These are phyloP conservation scores for Macrophya annulata DNA, from an alignment of 2,888 invertebrate genomes.

Conservation along the genomic window DNA sequence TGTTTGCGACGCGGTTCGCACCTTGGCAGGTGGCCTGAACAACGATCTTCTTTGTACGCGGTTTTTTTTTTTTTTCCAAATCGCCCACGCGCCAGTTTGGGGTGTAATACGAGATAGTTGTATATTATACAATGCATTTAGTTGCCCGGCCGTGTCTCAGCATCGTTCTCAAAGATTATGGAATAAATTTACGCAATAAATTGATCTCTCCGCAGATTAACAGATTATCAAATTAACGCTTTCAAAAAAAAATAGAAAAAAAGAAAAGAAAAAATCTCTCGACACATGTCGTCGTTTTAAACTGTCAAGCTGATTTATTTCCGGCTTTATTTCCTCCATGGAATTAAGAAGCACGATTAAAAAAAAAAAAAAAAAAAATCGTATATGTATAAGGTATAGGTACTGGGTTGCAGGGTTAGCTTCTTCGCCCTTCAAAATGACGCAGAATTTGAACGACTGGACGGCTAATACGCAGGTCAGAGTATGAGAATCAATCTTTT, in stretches of 20 bases:
- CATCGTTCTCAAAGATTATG: conserved; percentile 28
- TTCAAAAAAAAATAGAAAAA: background rate
- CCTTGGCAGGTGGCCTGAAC: conserved; percentile 69
- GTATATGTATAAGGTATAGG: too few relatives aligned
- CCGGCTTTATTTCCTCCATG: conserved; percentile 5
- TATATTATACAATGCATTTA: background rate
- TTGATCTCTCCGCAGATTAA: conserved; percentile 38
- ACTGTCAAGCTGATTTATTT: conserved; percentile 51
- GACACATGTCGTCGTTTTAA: conserved; percentile 15
- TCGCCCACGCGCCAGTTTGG: conserved; percentile 67
- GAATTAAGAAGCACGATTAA: background rate
- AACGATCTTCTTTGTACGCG: conserved; percentile 68
- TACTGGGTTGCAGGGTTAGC: background rate
- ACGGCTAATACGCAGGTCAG: background rate
- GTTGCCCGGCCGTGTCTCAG: conserved; percentile 21
- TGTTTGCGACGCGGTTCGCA: conserved; percentile 69
- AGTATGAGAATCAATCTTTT: conserved; percentile 22
- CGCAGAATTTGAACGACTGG: conserved; percentile 11
- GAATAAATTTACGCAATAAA: conserved; percentile 54
- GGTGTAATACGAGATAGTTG: conserved; percentile 13
- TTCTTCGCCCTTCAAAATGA: background rate
- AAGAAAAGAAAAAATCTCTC: background rate
- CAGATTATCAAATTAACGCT: conserved; percentile 42
- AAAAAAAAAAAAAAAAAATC: too few relatives aligned
- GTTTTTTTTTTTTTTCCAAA: conserved; percentile 59